Percentiles rank a stretch among this genome's conserved stretches.
Evolutionary conservation across 2,888 invertebrate species (phyloP).

Genomic region (Sympetrum striolatum): DNA sequence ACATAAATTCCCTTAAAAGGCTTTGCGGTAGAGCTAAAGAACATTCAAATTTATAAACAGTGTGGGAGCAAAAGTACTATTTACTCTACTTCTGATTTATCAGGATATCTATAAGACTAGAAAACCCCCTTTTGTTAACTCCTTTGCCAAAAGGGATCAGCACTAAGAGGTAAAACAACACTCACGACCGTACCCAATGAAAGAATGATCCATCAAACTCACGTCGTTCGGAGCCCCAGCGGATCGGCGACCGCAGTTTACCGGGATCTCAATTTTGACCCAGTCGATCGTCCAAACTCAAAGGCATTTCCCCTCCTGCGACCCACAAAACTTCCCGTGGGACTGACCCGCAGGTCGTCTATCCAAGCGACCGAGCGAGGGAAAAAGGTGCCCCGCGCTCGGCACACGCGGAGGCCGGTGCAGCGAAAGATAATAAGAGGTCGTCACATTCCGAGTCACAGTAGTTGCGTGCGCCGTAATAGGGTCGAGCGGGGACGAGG

Average conservation of each 20-base stretch:
- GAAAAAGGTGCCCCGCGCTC: background rate
- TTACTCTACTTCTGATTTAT: no score
- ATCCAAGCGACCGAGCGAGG: background rate
- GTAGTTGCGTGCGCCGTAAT: background rate
- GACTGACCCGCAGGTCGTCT: background rate
- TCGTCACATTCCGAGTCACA: background rate
- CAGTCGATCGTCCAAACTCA: background rate
- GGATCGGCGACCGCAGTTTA: background rate
- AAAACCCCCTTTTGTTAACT: no score
- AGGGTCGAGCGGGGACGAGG: background rate
- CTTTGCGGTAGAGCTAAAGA: no score
- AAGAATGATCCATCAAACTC: background rate
- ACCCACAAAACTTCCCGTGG: background rate
- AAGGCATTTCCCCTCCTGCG: background rate
- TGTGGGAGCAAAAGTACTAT: no score
- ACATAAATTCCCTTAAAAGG: no score
- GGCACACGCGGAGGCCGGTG: background rate
- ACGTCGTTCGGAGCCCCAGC: background rate
- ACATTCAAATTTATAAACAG: no score
- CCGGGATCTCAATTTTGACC: background rate
- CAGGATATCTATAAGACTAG: no score
- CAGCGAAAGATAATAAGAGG: background rate
- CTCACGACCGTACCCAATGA: no score
- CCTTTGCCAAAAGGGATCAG: no score
- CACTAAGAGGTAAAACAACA: no score